A percentile compares a stretch with the other conserved stretches of the same genome.
Conservation (phyloP, 2,888 invertebrate genomes). For the Rhorus exstirpatorius region DNA sequence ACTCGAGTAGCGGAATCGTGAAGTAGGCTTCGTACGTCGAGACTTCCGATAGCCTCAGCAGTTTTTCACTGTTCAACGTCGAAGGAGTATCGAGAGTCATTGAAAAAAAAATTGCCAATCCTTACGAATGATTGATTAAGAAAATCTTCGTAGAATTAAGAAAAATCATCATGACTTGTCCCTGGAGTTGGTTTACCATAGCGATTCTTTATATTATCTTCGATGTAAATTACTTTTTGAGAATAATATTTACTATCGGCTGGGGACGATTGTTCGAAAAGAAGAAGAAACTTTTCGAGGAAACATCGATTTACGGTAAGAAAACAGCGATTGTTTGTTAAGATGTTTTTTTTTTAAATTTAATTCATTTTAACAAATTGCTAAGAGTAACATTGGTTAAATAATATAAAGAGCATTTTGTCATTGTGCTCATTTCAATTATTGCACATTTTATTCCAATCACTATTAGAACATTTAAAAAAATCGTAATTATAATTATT, state of each 20-base stretch:
- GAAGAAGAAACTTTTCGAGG: constrained; percentile 90
- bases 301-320: constrained; percentile 92
- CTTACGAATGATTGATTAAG: neutral
- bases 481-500: too few species aligned
- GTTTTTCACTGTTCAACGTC: constrained; percentile 52
- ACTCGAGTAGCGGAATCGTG: constrained; percentile 46
- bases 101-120: constrained; percentile 16
- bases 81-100: constrained; percentile 35
- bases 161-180: constrained; percentile 76
- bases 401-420: too few species aligned
- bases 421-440: too few species aligned
- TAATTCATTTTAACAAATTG: too few species aligned
- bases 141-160: neutral
- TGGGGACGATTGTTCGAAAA: constrained; percentile 90
- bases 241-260: constrained; percentile 90
- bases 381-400: too few species aligned
- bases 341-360: neutral
- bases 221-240: constrained; percentile 93
- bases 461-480: too few species aligned
- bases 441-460: too few species aligned
- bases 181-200: constrained; percentile 81
- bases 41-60: constrained; percentile 13
- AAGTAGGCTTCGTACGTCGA: constrained; percentile 26
- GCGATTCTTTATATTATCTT: constrained; percentile 90
- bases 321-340: neutral